Percentiles rank a stretch among this genome's conserved stretches.
These are phyloP conservation scores for Elephantulus edwardii DNA, from an alignment of 2,113 vertebrate genomes.

Conservation along the genomic window DNA sequence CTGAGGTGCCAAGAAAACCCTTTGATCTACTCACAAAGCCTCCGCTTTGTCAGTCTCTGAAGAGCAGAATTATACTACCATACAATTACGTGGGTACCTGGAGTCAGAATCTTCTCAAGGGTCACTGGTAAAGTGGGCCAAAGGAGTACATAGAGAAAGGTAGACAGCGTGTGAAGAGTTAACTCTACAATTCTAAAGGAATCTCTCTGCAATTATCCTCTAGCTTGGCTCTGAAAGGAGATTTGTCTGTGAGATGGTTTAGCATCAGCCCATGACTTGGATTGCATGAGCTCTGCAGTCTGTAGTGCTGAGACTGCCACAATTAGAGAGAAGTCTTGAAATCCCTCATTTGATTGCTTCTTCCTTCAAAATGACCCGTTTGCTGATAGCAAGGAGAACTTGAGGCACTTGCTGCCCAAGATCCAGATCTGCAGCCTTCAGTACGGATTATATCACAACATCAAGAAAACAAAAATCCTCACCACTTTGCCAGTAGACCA, in stretches of 20 bases:
- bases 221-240: not conserved
- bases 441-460: no score
- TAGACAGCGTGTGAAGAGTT: fast-evolving
- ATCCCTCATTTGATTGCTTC: not conserved
- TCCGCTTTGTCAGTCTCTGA: not conserved
- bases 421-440: no score
- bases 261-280: not conserved
- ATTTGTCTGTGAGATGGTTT: not conserved
- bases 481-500: no score
- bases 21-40: not conserved
- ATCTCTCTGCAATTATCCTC: not conserved
- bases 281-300: not conserved
- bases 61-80: not conserved
- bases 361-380: not conserved
- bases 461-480: no score
- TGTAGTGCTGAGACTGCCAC: fast-evolving
- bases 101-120: not conserved
- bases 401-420: no score
- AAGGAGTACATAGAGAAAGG: not conserved
- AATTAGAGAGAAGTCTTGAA: not conserved
- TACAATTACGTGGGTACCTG: not conserved
- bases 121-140: not conserved
- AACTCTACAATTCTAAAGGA: fast-evolving
- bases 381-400: no score
- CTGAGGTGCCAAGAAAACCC: not conserved